Evolutionary conservation across 2,797 vertebrate genomes (phyloP), one percentile per base, ranked within the genome.

Genomic region (Borostomias antarcticus): DNA sequence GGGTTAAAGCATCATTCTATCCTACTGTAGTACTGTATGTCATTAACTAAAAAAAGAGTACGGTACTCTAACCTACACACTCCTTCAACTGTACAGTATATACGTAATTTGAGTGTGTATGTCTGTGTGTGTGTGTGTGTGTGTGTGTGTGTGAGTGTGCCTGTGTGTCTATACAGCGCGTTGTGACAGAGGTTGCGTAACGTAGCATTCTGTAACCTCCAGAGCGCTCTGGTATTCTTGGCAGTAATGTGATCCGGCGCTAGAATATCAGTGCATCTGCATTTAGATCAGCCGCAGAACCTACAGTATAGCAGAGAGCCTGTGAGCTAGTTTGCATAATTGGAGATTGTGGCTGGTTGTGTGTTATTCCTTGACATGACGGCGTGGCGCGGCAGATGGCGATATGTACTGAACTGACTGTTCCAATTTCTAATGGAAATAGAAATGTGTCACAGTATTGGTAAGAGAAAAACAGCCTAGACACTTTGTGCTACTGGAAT

Each of bases 351-450:
- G 78, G 81, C 79, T 61, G 37, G 65, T 68, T 61, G 63, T 80
- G 86, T 86, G 85, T 88, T 87, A 86, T 88, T 88, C 81, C 84
- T 77, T 85, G 85, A 85, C 77, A 76, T 73, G 76, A 78, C 79
- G 70, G 72, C 50, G 79, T 76, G 37, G 66, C 45, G 79, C 67
- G 78, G 83, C 83, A 79, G 82, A 87, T 81, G 79, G 82, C 82
- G 79, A 70, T 69, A 77, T 82, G 78, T 75, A 83, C 86, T 67
- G 82, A 81, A 85, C 82, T 72, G 77, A 76, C 79, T 87, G 82
- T 88, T 88, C 82, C 75, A 76, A 73, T 80, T 78, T 82, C 68
- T 70, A 68, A 67, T 13, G 4, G 60, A 69, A 30, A 60, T n/a
- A n/a, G n/a, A n/a, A n/a, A n/a, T n/a, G n/a, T n/a, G n/a, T n/a